Percentiles rank a stretch among this genome's conserved stretches.
Evolutionary conservation across 2,888 invertebrate genomes (phyloP).

Genomic region (Apantesis nais): DNA sequence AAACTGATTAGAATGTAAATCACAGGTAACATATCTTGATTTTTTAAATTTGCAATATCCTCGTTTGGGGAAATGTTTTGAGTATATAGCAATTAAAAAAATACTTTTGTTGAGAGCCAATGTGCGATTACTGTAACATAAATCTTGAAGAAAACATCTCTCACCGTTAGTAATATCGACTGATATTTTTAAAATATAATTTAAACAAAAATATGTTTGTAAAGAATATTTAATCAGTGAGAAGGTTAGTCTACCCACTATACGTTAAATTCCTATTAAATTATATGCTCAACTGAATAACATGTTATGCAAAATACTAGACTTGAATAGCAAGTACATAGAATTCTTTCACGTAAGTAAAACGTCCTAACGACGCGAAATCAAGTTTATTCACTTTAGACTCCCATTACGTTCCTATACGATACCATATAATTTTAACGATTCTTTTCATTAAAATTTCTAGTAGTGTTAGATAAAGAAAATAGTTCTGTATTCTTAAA

Average conservation of each 20-base stretch:
- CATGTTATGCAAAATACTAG: conserved; percentile 14
- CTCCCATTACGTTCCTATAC: neutral
- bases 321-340: conserved; percentile 24
- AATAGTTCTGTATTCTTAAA: neutral
- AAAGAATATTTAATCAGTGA: neutral
- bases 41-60: too few relatives aligned
- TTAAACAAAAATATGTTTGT: too few relatives aligned
- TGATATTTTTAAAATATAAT: too few relatives aligned
- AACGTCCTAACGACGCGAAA: conserved; percentile 39
- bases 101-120: too few relatives aligned
- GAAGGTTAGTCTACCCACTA: neutral
- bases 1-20: too few relatives aligned
- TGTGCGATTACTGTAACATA: too few relatives aligned
- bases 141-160: too few relatives aligned
- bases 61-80: too few relatives aligned
- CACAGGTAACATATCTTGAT: too few relatives aligned
- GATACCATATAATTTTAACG: neutral
- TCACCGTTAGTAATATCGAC: too few relatives aligned
- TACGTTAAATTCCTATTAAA: neutral
- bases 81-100: too few relatives aligned
- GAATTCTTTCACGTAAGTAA: conserved; percentile 38
- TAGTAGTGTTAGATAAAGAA: neutral
- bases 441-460: neutral
- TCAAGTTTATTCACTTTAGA: conserved; percentile 43
- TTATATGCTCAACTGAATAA: conserved; percentile 14